These are phyloP conservation scores for Lepidotrigona ventralis DNA, from an alignment of 1,140 invertebrate genomes.

Conservation along the genomic window DNA sequence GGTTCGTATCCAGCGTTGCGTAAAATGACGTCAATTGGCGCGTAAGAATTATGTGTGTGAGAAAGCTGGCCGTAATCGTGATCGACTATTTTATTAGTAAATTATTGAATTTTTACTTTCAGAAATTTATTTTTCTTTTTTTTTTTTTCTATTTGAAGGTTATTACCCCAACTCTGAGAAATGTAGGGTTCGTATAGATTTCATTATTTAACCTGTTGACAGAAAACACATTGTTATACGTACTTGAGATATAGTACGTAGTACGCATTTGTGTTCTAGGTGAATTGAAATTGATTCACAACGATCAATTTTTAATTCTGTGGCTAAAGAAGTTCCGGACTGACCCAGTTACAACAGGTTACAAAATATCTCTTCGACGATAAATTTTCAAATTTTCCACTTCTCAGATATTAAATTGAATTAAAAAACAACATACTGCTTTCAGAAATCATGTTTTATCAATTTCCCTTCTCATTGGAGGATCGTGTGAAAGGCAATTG, in stretches of 20 bases:
- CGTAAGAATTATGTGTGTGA: background rate
- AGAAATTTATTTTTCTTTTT: background rate
- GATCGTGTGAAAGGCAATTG: background rate
- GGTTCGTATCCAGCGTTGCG: constrained; percentile 7
- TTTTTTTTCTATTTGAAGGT: background rate
- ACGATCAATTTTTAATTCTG: background rate
- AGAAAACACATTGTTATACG: background rate
- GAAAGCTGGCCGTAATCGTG: background rate
- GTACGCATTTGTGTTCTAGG: background rate
- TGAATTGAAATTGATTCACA: background rate
- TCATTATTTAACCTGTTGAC: background rate
- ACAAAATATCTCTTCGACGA: background rate
- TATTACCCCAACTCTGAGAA: background rate
- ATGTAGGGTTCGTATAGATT: background rate
- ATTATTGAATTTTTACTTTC: background rate
- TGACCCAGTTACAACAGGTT: background rate
- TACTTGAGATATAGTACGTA: background rate
- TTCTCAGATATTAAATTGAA: background rate
- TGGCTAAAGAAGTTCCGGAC: background rate
- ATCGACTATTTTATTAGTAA: background rate
- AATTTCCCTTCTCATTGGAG: background rate
- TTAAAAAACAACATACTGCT: background rate
- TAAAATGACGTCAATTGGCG: constrained; percentile 25
- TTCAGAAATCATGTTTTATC: background rate
- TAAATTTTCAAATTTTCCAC: background rate